These are phyloP conservation scores for Ataeniobius toweri DNA, from an alignment of 2,797 vertebrate species.

Conservation along the genomic window DNA sequence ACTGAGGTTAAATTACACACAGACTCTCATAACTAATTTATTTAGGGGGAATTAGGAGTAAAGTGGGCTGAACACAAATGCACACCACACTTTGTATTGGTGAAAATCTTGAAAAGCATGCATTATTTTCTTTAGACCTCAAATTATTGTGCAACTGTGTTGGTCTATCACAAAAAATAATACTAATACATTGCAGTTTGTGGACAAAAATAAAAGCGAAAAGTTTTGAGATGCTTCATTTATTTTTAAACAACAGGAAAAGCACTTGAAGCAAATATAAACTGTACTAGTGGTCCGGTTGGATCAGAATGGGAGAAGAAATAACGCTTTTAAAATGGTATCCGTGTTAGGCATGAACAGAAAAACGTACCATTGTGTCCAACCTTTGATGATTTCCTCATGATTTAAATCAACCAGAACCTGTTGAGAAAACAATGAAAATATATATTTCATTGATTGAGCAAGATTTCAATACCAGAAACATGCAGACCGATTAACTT, in stretches of 20 bases:
- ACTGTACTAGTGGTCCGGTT: too few relatives aligned
- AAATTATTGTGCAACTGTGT: not conserved
- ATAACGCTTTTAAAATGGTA: not conserved
- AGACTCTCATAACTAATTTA: too few relatives aligned
- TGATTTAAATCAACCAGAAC: constrained; percentile 86
- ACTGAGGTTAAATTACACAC: too few relatives aligned
- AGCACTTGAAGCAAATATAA: not conserved
- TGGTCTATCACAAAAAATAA: not conserved
- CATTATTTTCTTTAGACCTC: not conserved
- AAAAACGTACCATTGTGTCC: constrained; percentile 89
- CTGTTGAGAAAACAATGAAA: constrained; percentile 65
- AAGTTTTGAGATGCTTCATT: not conserved
- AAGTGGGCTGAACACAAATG: too few relatives aligned
- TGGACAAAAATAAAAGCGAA: not conserved
- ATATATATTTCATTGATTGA: not conserved
- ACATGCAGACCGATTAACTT: not conserved
- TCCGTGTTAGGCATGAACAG: not conserved
- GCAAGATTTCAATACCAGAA: not conserved
- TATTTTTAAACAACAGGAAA: not conserved
- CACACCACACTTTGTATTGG: too few relatives aligned
- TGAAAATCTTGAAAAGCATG: not conserved
- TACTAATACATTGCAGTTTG: not conserved
- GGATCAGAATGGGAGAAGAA: not conserved
- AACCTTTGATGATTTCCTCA: constrained; percentile 89
- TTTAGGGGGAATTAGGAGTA: too few relatives aligned